Evolutionary conservation across 2,888 invertebrate species (phyloP).

Genomic region (Congeria kusceri): DNA sequence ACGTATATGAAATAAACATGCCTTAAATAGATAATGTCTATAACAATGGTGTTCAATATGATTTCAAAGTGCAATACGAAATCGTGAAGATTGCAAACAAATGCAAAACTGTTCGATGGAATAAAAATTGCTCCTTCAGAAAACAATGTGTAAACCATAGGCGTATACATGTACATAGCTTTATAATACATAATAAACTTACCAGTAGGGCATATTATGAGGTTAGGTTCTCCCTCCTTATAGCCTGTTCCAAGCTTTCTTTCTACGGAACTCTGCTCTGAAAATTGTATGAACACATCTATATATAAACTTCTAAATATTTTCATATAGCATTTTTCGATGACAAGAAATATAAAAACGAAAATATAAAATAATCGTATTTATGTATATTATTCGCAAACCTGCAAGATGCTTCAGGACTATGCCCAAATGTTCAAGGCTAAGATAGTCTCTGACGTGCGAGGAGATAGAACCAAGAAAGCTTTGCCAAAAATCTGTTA

Average conservation of each 20-base stretch:
- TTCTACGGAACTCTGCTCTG: constrained; percentile 46
- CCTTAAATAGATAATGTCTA: too few species aligned
- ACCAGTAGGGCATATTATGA: constrained; percentile 75
- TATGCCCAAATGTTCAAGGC: constrained; percentile 71
- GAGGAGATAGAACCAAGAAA: constrained; percentile 64
- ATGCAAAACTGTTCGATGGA: too few species aligned
- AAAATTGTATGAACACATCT: constrained; percentile 15
- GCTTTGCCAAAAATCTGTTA: constrained; percentile 62
- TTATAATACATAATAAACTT: neutral
- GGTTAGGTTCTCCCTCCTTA: constrained; percentile 72
- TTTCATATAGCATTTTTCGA: too few species aligned
- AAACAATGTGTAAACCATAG: too few species aligned
- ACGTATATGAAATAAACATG: neutral
- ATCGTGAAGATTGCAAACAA: too few species aligned
- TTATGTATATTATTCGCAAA: constrained; percentile 36
- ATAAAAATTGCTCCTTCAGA: too few species aligned
- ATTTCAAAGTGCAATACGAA: too few species aligned
- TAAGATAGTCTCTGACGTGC: constrained; percentile 48
- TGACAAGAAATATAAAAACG: too few species aligned
- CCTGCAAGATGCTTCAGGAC: constrained; percentile 69
- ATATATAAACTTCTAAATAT: too few species aligned
- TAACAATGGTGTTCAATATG: too few species aligned
- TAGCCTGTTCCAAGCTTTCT: constrained; percentile 66
- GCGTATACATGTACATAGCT: too few species aligned
- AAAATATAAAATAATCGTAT: neutral